phyloP scores from a whole-genome alignment of 37 sponge, comb jelly and placozoan genomes.

The Ianthella basta region DNA sequence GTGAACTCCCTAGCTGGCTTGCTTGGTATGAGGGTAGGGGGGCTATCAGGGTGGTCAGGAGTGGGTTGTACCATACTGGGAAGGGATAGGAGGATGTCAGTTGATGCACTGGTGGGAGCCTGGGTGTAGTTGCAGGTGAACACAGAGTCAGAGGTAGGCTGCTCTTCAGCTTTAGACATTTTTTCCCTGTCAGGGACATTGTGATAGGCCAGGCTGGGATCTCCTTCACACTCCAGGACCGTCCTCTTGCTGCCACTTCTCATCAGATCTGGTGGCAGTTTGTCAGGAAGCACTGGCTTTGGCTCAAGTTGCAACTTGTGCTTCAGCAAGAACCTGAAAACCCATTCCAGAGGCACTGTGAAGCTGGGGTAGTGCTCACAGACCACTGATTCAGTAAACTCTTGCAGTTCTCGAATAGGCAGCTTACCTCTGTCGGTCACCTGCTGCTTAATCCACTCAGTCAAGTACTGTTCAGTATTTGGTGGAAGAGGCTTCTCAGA shows the following conservation, averaged over 20 bases:
- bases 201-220: neutral
- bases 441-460: constrained; percentile 55
- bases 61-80: constrained; percentile 37
- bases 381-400: constrained; percentile 51
- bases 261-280: neutral
- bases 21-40: constrained; percentile 7
- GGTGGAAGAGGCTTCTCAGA: constrained; percentile 24
- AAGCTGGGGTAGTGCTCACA: constrained; percentile 36
- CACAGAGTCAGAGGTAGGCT: neutral
- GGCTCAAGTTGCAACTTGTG: constrained; percentile 70
- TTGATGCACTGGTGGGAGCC: constrained; percentile 56
- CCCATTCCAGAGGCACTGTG: constrained; percentile 75
- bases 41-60: neutral
- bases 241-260: neutral
- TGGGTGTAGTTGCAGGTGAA: constrained; percentile 10
- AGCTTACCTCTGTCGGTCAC: constrained; percentile 46
- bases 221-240: neutral
- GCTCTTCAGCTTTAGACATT: neutral
- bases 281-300: constrained; percentile 45
- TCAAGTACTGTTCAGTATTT: constrained; percentile 49
- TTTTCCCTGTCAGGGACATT: neutral
- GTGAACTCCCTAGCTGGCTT: constrained; percentile 81
- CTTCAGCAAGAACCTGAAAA: constrained; percentile 64
- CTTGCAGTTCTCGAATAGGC: constrained; percentile 45
- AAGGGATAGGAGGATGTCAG: constrained; percentile 71